Conservation (phyloP, 2,797 vertebrate species). For the Parauchenoglanis ngamensis region DNA sequence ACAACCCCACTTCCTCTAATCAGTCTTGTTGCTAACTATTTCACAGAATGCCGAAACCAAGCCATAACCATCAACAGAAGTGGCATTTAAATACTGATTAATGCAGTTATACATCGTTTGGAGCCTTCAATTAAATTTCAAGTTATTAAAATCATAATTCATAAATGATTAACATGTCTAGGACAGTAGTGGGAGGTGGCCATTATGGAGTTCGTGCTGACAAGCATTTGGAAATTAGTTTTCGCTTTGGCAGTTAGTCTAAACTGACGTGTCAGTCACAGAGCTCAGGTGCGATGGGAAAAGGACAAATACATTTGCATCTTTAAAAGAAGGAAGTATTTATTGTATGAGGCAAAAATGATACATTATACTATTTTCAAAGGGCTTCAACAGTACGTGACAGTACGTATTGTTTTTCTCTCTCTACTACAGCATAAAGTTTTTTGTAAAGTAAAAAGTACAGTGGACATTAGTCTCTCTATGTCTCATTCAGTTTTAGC, state of each 20-base stretch:
- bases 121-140: constrained; percentile 14
- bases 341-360: neutral
- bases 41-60: neutral
- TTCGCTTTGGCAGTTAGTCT: neutral
- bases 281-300: neutral
- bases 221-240: constrained; percentile 17
- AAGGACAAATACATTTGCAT: neutral
- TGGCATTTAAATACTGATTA: constrained; percentile 13
- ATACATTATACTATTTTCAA: neutral
- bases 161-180: constrained; percentile 19
- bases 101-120: neutral
- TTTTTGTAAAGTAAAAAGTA: neutral
- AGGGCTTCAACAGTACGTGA: neutral
- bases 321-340: neutral
- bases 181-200: neutral
- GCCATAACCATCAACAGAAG: neutral
- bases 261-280: neutral
- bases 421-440: neutral
- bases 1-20: constrained; percentile 1
- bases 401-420: neutral
- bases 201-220: neutral
- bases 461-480: neutral
- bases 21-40: constrained; percentile 23
- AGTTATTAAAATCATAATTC: constrained; percentile 32
- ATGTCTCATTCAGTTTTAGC: neutral